These are phyloP conservation scores for Microplitis deprimator DNA, from an alignment of 2,888 invertebrate genomes.

Conservation along the genomic window DNA sequence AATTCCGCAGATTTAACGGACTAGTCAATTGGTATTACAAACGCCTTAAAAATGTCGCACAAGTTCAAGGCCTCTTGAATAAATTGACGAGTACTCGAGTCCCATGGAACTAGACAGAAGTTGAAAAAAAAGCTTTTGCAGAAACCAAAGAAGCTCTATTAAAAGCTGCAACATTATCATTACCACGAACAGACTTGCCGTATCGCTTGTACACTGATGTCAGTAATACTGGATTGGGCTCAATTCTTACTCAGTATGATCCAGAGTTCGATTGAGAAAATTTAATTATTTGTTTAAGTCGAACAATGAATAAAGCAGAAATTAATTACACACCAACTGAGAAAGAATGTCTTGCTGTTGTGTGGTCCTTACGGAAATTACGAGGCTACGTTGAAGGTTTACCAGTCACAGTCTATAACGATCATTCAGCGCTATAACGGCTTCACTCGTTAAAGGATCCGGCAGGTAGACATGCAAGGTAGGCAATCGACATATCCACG, in stretches of 20 bases:
- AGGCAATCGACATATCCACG: neutral
- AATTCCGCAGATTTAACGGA: constrained; percentile 4
- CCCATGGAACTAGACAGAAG: constrained; percentile 3
- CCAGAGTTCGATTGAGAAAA: neutral
- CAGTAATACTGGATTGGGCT: neutral
- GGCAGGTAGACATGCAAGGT: neutral
- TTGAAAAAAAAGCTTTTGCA: neutral
- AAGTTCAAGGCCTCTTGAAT: neutral
- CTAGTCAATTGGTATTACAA: constrained; percentile 17
- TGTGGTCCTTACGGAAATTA: constrained; percentile 43
- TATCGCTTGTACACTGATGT: constrained; percentile 11
- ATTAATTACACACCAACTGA: constrained; percentile 15
- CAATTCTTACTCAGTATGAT: neutral
- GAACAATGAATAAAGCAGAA: constrained; percentile 37
- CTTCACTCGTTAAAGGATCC: constrained; percentile 37
- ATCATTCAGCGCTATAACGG: constrained; percentile 46
- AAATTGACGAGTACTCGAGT: neutral
- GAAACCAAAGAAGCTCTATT: neutral
- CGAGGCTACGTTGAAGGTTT: constrained; percentile 40
- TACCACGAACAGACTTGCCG: neutral
- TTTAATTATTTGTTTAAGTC: neutral
- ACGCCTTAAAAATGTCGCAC: too few species aligned
- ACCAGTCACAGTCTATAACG: constrained; percentile 49
- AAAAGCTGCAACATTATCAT: neutral
- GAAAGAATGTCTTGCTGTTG: constrained; percentile 43